Percentiles rank a stretch among this genome's conserved stretches.
Evolutionary conservation across 1,140 invertebrate species (phyloP).

Genomic region (Anoplolepis gracilipes): DNA sequence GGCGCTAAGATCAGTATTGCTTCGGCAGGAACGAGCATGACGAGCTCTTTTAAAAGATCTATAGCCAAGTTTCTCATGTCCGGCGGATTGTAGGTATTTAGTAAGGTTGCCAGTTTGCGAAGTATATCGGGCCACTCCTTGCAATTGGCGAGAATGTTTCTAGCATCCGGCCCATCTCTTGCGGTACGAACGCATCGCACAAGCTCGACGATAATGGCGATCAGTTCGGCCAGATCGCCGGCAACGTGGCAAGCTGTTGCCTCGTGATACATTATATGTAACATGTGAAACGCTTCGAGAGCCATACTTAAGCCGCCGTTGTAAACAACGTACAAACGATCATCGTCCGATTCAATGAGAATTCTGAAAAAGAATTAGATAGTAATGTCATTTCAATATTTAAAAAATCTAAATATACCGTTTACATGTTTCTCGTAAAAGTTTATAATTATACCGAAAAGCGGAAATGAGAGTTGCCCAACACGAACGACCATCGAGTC

Average conservation of each 20-base stretch:
- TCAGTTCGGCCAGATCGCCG: slow-evolving; percentile 93
- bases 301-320: slow-evolving; percentile 95
- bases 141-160: slow-evolving; percentile 88
- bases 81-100: slow-evolving; percentile 96
- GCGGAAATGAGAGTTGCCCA: slow-evolving; percentile 96
- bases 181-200: slow-evolving; percentile 90
- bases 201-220: slow-evolving; percentile 91
- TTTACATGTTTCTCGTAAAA: neutral
- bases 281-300: slow-evolving; percentile 95
- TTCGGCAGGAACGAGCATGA: slow-evolving; percentile 93
- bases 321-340: slow-evolving; percentile 94
- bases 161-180: slow-evolving; percentile 89
- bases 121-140: slow-evolving; percentile 95
- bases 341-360: slow-evolving; percentile 95
- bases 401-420: slow-evolving; percentile 16
- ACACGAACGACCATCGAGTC: slow-evolving; percentile 93
- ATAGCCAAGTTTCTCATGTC: slow-evolving; percentile 93
- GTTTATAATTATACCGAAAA: slow-evolving; percentile 84
- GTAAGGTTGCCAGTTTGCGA: slow-evolving; percentile 93
- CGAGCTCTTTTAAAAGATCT: slow-evolving; percentile 94
- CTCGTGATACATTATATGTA: slow-evolving; percentile 97
- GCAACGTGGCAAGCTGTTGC: slow-evolving; percentile 95
- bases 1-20: slow-evolving; percentile 93
- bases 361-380: slow-evolving; percentile 86
- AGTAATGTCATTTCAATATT: neutral